phyloP scores from a whole-genome alignment of 2,113 vertebrate species.

The Seriola dumerili region DNA sequence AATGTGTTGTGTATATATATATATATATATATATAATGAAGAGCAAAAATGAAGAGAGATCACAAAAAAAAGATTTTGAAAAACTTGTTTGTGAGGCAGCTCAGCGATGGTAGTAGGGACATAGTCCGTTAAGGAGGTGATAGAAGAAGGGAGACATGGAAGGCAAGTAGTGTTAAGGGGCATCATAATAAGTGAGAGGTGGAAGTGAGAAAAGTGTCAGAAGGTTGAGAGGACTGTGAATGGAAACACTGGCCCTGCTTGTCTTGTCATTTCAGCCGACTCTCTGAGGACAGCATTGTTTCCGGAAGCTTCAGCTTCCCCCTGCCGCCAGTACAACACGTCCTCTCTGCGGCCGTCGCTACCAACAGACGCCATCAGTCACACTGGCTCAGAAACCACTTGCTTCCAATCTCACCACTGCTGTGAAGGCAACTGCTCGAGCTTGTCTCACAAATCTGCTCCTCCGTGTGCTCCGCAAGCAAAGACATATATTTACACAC shows the following conservation, averaged over 20 bases:
- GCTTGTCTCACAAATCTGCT: conserved; percentile 82
- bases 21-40: no score
- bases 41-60: no score
- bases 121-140: conserved; percentile 52
- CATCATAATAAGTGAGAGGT: conserved; percentile 72
- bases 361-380: conserved; percentile 81
- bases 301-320: conserved; percentile 55
- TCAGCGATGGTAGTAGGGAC: neutral
- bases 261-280: conserved; percentile 64
- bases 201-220: conserved; percentile 57
- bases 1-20: no score
- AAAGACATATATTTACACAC: conserved; percentile 75
- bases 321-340: conserved; percentile 64
- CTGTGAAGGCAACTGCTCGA: conserved; percentile 81
- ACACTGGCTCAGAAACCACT: conserved; percentile 77
- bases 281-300: conserved; percentile 57
- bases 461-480: conserved; percentile 74
- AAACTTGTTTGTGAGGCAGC: neutral
- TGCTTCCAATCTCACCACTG: conserved; percentile 78
- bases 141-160: conserved; percentile 44
- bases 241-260: conserved; percentile 69
- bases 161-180: conserved; percentile 44
- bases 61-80: no score
- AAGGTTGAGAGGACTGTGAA: conserved; percentile 63
- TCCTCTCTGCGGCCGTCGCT: conserved; percentile 68